Percentiles rank a stretch among this genome's conserved stretches.
Conservation (phyloP, 1,140 invertebrate genomes). For the Sminthurinus signatus region DNA sequence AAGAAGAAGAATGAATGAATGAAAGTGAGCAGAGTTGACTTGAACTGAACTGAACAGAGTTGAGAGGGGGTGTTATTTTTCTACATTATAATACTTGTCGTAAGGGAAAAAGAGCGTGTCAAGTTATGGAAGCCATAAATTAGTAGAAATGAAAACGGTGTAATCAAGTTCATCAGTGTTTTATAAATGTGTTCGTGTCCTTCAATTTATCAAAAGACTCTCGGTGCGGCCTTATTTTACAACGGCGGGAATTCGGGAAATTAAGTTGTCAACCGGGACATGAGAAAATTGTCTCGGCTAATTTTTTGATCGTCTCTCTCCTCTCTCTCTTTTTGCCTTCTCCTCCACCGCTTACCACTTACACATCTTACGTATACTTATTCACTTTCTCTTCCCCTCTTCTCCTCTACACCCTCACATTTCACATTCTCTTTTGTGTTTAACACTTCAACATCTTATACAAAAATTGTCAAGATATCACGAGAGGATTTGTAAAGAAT, state of each 20-base stretch:
- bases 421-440: too few relatives aligned
- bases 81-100: too few relatives aligned
- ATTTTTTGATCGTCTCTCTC: conserved; percentile 34
- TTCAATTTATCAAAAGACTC: conserved; percentile 35
- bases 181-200: conserved; percentile 33
- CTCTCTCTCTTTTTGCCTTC: conserved; percentile 11
- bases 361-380: too few relatives aligned
- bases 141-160: conserved; percentile 27
- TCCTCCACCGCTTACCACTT: conserved; percentile 5
- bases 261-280: conserved; percentile 38
- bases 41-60: too few relatives aligned
- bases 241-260: conserved; percentile 40
- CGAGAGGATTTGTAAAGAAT: too few relatives aligned
- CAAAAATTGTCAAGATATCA: too few relatives aligned
- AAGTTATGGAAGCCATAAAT: conserved; percentile 20
- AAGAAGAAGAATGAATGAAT: neutral
- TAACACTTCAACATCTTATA: too few relatives aligned
- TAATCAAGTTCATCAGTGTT: conserved; percentile 41
- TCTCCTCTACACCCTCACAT: neutral
- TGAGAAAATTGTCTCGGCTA: conserved; percentile 26
- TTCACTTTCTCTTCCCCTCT: neutral
- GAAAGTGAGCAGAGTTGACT: neutral
- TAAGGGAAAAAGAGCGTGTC: neutral
- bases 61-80: too few relatives aligned
- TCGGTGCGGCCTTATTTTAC: conserved; percentile 35